Base-by-base conservation (phyloP, 2,797 vertebrate genomes). In the Graptemys geographica region DNA sequence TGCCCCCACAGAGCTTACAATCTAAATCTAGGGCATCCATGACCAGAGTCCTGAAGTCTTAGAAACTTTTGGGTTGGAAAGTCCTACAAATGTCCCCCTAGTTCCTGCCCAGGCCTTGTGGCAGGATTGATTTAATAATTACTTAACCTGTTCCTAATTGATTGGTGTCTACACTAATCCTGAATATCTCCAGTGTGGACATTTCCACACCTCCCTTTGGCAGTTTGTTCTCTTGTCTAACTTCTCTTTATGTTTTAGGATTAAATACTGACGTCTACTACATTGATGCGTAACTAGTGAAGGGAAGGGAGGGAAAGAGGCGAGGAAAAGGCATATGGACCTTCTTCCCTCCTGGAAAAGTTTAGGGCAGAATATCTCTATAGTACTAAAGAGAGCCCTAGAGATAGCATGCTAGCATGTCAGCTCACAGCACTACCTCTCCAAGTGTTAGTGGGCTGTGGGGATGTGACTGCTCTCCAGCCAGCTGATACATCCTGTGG, bases 151-250 rank as follows among this genome's bases (percentile, higher is more conserved):
- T 90, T 49, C 6, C 10, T 37, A 11, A 25, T 37, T 2, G n/a
- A n/a, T 4, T 3, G 1, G 0, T 53, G 21, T 44, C 31, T 90
- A 1, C 16, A 52, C 83, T 37, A 55, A 11, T 9, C 23, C 81
- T 74, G 19, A 16, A 6, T 37, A 8, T 8, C 15, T 12, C 11
- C 21, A 2, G 27, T 85, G 62, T 56, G 55, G 55, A 56, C 55
- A 56, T 56, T 56, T 56, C 55, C 59, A 65, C 6, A n/a, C 15
- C 31, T 65, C 31, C 16, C 31, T 65, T 65, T 65, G 59, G 31
- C 59, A 33, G 59, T 16, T 79, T 79, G n/a, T 11, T 53, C 49
- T 79, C 79, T 69, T 6, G 69, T 5, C 8, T 84, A 8, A 1
- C 1, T 5, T 15, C 59, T 62, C 59, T 52, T 44, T 31, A 84